phyloP scores from a whole-genome alignment of 2,113 vertebrate species.

The Papio anubis region DNA sequence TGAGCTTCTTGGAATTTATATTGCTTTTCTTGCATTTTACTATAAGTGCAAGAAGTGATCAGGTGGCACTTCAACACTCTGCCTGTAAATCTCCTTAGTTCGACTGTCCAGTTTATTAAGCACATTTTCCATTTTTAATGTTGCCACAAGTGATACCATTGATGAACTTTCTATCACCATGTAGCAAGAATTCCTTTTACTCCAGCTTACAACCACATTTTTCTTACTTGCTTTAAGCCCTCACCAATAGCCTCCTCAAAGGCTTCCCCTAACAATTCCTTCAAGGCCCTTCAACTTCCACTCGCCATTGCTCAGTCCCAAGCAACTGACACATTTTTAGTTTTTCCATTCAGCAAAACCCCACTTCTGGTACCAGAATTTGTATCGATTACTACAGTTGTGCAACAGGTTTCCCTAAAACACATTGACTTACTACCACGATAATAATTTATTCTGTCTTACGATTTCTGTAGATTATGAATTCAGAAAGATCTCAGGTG shows the following conservation, averaged over 20 bases:
- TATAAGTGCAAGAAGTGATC: background rate
- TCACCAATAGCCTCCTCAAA: background rate
- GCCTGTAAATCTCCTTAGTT: background rate
- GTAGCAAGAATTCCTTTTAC: background rate
- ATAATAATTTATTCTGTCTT: background rate
- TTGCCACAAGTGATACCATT: background rate
- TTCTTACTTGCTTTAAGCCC: background rate
- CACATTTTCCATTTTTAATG: background rate
- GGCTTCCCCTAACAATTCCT: background rate
- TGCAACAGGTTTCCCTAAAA: background rate
- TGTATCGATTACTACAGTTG: background rate
- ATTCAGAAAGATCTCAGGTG: background rate
- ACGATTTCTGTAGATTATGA: background rate
- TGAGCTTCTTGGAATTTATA: background rate
- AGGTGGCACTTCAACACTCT: background rate
- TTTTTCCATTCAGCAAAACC: background rate
- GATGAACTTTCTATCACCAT: background rate
- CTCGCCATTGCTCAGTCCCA: background rate
- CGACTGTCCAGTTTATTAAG: background rate
- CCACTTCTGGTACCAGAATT: slow-evolving; percentile 7
- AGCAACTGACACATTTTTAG: background rate
- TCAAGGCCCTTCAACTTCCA: background rate
- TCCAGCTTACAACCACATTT: background rate
- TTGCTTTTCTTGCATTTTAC: background rate
- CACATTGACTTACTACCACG: background rate